phyloP scores from a whole-genome alignment of 2,113 vertebrate genomes.

The Hoplias malabaricus region DNA sequence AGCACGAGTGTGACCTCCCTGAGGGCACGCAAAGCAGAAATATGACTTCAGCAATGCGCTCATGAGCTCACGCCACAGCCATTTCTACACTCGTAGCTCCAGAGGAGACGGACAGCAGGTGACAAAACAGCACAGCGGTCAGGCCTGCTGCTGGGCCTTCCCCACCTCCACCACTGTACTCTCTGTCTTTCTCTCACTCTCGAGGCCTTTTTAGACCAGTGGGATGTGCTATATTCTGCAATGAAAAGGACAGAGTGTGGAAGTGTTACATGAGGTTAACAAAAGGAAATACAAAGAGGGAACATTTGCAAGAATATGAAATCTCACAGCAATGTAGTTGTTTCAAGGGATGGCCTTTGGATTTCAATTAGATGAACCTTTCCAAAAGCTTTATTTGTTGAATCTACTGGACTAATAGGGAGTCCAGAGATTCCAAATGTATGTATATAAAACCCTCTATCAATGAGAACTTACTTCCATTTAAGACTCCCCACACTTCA shows the following conservation, averaged over 20 bases:
- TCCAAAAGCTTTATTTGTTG: background rate
- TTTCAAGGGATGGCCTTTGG: background rate
- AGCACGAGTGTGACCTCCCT: constrained; percentile 50
- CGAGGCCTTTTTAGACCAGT: background rate
- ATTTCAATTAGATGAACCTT: background rate
- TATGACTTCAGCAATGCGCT: constrained; percentile 44
- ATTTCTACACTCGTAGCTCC: constrained; percentile 25
- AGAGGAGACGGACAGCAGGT: constrained; percentile 35
- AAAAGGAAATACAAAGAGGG: background rate
- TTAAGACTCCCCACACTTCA: constrained; percentile 23
- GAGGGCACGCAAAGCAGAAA: constrained; percentile 50
- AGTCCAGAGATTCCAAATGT: background rate
- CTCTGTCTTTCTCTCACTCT: constrained; percentile 9
- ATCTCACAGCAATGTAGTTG: background rate
- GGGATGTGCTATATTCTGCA: background rate
- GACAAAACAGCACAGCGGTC: constrained; percentile 12
- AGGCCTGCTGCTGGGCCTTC: constrained; percentile 1
- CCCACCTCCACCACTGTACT: background rate
- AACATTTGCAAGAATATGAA: background rate
- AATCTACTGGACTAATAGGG: background rate
- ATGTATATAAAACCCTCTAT: background rate
- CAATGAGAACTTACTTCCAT: background rate
- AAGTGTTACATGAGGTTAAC: background rate
- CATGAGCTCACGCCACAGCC: constrained; percentile 43
- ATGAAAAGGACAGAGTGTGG: background rate